Evolutionary conservation across 2,888 invertebrate genomes (phyloP), one percentile per base, ranked within the genome.

Genomic region (Dromius quadrimaculatus): DNA sequence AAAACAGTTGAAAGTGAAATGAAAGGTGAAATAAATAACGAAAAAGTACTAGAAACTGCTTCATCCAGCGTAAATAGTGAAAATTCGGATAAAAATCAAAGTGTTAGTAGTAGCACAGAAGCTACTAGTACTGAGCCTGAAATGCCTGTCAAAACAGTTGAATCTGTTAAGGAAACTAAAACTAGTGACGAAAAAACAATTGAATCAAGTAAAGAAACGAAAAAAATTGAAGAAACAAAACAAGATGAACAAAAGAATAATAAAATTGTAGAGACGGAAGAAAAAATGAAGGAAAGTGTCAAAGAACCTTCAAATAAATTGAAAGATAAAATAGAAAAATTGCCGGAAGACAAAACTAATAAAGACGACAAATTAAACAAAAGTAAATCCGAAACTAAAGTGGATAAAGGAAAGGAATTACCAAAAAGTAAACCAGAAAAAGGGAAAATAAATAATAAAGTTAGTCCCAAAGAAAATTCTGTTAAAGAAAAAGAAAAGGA

Each of bases 341-440:
- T 28, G 9, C 9, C 50, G 1, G 19, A 6, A 19, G 22, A 20
- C 11, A 17, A 50, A 50, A 3, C 50, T 28, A 28, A 28, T 28
- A 50, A 66, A 72, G 8, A 54, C n/a, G 15, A 62, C 15, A 47
- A 28, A 11, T 4, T 8, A 38, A 38, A 41, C n/a, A 20, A 65
- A 71, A 45, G 34, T 38, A 9, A 61, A 62, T 1, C 45, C 65
- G 17, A n/a, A 34, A 36, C n/a, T 54, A 11, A 32, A 28, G 15
- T 13, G 13, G 72, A 70, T 13, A 59, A 69, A 23, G 62, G 71
- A 11, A 59, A 70, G 15, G 54, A 20, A 41, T 15, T 34, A 6
- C 2, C 1, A 20, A 43, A 13, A 6, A 22, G 19, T 13, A 47
- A 28, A 15, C 1, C 13, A 9, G 50, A 20, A 50, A 11, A 17